Base-by-base conservation (phyloP, 2,888 invertebrate species). In the Caenorhabditis sp. region DNA sequence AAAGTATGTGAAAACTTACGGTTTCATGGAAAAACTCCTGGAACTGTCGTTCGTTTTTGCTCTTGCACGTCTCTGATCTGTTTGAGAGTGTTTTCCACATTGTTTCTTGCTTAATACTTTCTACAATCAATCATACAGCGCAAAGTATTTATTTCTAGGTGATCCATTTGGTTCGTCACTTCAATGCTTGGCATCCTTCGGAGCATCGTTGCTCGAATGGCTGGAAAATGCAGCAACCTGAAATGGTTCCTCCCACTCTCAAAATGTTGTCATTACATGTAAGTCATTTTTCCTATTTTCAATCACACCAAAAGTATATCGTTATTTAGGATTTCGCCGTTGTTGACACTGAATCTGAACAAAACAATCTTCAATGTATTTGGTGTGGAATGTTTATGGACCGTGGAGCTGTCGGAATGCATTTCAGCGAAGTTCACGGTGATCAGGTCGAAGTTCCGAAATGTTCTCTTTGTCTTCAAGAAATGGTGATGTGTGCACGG, bases 371-470 rank as follows among this genome's bases (percentile, higher is more conserved):
- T 23, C 87, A 87, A 67, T 87, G 87, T 66, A 87, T 87, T 58
- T 83, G 83, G 83, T 87, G 87, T 64, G 87, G 87, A n/a, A 85
- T 85, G 86, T 82, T 85, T 61, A 83, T 87, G 83, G 79, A 83
- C 63, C 58, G 69, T 23, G 70, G 69, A 12, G 73, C 78, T 1
- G 63, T 84, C 50, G 85, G 83, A 50, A 84, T 80, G 82, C 87
- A 87, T 70, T 87, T 87, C 70, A 82, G 83, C 31, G 87, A 87
- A 72, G 78, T 81, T 38, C 87, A 87, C 63, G 78, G 82, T 0
- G 83, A 86, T 38, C 85, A 87, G 26, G 74, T 87, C n/a, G 78
- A 84, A 36, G 85, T 87, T n/a, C 87, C 87, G 43, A 86, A 85
- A 59, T 87, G 87, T 56, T 81, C 83, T 25, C 71, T 87, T 17